phyloP scores from a whole-genome alignment of 2,113 vertebrate species.

The Holacanthus passer region DNA sequence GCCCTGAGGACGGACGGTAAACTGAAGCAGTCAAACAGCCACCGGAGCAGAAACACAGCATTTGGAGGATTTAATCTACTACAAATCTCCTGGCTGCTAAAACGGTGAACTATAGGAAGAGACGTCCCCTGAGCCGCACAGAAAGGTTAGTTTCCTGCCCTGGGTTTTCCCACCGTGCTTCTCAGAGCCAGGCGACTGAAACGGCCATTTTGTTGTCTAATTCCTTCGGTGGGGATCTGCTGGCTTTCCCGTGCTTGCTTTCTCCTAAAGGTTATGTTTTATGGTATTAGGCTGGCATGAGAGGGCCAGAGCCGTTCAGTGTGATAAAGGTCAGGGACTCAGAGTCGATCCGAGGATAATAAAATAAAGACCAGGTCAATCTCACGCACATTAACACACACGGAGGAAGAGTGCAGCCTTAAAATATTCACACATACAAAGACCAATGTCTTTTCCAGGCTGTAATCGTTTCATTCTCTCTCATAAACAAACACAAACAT shows the following conservation, averaged over 20 bases:
- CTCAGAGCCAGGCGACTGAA: slow-evolving; percentile 2
- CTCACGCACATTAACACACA: slow-evolving; percentile 12
- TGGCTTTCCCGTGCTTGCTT: slow-evolving; percentile 38
- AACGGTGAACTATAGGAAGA: neutral
- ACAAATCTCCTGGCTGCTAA: neutral
- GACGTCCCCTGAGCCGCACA: neutral
- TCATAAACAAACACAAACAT: neutral
- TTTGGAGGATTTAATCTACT: neutral
- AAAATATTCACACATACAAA: neutral
- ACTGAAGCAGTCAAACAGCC: neutral
- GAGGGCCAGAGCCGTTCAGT: slow-evolving; percentile 8
- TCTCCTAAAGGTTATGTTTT: slow-evolving; percentile 63
- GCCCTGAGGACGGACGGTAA: neutral
- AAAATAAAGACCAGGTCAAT: slow-evolving; percentile 36
- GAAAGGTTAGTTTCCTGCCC: slow-evolving; percentile 1
- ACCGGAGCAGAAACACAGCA: neutral
- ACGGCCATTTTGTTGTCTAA: slow-evolving; percentile 10
- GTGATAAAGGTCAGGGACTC: slow-evolving; percentile 56
- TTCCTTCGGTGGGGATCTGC: slow-evolving; percentile 22
- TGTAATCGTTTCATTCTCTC: neutral
- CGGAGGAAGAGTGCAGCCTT: neutral
- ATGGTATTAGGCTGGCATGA: slow-evolving; percentile 2
- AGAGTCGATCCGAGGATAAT: slow-evolving; percentile 9
- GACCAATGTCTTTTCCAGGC: neutral
- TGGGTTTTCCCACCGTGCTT: neutral